Percentiles rank a stretch among this genome's conserved stretches.
These are phyloP conservation scores for Lochmaea capreae DNA, from an alignment of 2,888 invertebrate genomes.

Conservation along the genomic window DNA sequence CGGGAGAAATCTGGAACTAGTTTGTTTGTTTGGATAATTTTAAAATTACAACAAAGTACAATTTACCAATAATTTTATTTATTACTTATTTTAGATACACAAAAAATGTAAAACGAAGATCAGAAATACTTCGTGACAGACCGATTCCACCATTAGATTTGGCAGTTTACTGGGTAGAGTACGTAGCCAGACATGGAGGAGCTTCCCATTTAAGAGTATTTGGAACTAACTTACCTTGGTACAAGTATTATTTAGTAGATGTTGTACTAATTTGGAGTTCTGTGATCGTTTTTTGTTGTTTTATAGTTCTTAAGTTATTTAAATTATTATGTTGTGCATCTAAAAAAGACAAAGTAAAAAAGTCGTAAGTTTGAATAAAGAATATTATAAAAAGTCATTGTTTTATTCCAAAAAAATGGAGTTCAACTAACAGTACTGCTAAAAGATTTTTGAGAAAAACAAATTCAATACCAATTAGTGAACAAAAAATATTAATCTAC, in stretches of 20 bases:
- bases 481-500: no score
- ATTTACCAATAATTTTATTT: no score
- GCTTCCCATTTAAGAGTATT: slow-evolving; percentile 40
- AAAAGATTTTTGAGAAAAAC: no score
- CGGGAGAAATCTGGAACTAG: no score
- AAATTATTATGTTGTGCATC: not conserved
- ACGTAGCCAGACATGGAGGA: slow-evolving; percentile 37
- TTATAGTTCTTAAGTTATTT: not conserved
- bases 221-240: slow-evolving; percentile 42
- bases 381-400: not conserved
- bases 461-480: no score
- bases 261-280: slow-evolving; percentile 25
- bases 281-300: not conserved
- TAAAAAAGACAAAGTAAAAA: slow-evolving; percentile 38
- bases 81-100: slow-evolving; percentile 33
- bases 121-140: slow-evolving; percentile 38
- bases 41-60: no score
- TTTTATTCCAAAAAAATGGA: not conserved
- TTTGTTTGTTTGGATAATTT: no score
- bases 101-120: slow-evolving; percentile 36
- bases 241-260: slow-evolving; percentile 41
- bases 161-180: slow-evolving; percentile 47
- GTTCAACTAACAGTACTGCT: no score
- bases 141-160: slow-evolving; percentile 40
- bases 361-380: slow-evolving; percentile 41